Conservation (phyloP, 1,140 invertebrate genomes). For the Temnothorax longispinosus region DNA sequence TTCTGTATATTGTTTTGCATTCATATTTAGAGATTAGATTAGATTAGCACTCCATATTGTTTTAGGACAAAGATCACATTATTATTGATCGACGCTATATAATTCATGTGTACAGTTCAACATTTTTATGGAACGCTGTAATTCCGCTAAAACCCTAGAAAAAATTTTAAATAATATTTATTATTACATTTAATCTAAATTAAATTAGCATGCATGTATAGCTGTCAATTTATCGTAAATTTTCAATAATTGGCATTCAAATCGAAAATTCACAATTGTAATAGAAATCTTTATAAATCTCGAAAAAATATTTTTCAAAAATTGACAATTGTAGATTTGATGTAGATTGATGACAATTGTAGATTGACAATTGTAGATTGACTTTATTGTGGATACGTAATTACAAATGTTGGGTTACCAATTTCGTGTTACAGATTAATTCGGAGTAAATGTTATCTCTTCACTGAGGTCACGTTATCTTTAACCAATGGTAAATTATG, state of each 20-base stretch:
- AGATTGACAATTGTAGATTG: not conserved
- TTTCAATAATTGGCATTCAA: not conserved
- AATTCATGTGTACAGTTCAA: not conserved
- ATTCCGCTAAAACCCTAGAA: not conserved
- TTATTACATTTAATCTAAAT: not conserved
- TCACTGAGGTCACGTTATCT: not conserved
- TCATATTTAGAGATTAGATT: conserved; percentile 47
- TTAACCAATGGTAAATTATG: not conserved
- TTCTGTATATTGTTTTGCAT: not conserved
- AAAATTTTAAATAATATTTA: not conserved
- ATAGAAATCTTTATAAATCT: not conserved
- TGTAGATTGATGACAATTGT: not conserved
- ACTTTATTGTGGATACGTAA: not conserved
- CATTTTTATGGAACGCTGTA: not conserved
- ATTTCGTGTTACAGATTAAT: not conserved
- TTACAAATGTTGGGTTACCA: not conserved
- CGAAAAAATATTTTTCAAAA: conserved; percentile 3
- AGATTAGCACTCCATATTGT: not conserved
- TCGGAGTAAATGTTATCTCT: not conserved
- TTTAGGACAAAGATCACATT: conserved; percentile 1
- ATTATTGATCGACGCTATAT: not conserved
- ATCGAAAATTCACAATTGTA: not conserved
- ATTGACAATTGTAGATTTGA: conserved; percentile 2
- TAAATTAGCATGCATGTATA: not conserved
- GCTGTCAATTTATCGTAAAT: not conserved